Percentiles rank a stretch among this genome's conserved stretches.
phyloP scores from a whole-genome alignment of 2,888 invertebrate genomes.

The Eilema caniola region DNA sequence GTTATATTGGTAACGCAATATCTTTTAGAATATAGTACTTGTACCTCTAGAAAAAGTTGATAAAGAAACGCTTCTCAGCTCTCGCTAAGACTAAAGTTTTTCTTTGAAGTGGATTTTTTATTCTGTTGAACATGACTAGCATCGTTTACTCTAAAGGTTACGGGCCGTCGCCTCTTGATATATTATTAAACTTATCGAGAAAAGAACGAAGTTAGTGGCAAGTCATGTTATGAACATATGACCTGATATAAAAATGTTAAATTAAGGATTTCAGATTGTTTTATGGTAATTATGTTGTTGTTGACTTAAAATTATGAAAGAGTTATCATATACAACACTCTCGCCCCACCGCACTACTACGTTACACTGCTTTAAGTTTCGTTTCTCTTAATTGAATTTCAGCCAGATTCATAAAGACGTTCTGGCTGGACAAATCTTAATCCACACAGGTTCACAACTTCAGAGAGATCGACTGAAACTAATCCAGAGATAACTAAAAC shows the following conservation, averaged over 20 bases:
- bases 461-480: slow-evolving; percentile 1
- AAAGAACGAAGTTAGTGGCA: neutral
- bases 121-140: neutral
- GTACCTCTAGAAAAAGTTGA: neutral
- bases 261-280: too few species aligned
- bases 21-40: neutral
- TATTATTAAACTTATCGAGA: neutral
- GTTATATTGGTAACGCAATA: neutral
- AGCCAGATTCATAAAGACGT: too few species aligned
- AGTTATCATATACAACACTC: too few species aligned
- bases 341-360: too few species aligned
- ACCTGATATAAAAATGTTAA: too few species aligned
- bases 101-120: neutral
- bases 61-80: slow-evolving; percentile 5
- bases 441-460: neutral
- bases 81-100: neutral
- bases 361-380: too few species aligned
- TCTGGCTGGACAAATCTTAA: neutral
- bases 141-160: neutral
- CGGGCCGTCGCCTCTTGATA: neutral
- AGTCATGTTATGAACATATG: too few species aligned
- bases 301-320: too few species aligned
- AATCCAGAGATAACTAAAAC: neutral
- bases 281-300: too few species aligned
- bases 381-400: too few species aligned